Percentiles rank a stretch among this genome's conserved stretches.
Conservation (phyloP, 2,113 vertebrate genomes). For the Ammodytes marinus region DNA sequence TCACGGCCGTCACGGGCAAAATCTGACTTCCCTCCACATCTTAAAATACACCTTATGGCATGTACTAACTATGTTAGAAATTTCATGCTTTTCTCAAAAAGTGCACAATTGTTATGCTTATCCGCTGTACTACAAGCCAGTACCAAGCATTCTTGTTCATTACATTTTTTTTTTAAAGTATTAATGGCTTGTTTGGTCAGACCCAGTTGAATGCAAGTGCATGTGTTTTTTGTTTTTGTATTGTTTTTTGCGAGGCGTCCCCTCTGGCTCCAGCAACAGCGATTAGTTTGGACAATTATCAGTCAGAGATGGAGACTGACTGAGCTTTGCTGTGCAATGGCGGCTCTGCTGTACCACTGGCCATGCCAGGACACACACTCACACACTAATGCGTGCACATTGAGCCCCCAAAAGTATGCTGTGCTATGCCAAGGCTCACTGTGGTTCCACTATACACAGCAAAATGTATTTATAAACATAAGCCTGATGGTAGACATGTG, state of each 20-base stretch:
- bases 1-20: too few species aligned
- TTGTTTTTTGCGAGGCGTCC: neutral
- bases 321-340: constrained; percentile 14
- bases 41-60: too few species aligned
- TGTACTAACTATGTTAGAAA: too few species aligned
- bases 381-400: constrained; percentile 33
- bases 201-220: neutral
- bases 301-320: constrained; percentile 35
- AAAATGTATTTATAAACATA: constrained; percentile 87
- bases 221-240: neutral
- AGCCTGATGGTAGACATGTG: constrained; percentile 69
- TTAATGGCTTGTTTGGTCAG: neutral
- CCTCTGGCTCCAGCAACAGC: constrained; percentile 13
- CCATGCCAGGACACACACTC: constrained; percentile 55
- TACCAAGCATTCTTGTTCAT: neutral
- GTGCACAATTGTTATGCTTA: too few species aligned
- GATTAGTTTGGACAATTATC: constrained; percentile 18
- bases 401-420: constrained; percentile 65
- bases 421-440: constrained; percentile 73
- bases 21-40: too few species aligned
- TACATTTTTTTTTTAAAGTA: neutral
- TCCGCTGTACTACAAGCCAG: neutral
- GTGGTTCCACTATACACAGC: constrained; percentile 83
- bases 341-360: constrained; percentile 29
- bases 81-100: too few species aligned